Base-by-base conservation (phyloP, 2,113 vertebrate genomes). In the Archocentrus centrarchus region DNA sequence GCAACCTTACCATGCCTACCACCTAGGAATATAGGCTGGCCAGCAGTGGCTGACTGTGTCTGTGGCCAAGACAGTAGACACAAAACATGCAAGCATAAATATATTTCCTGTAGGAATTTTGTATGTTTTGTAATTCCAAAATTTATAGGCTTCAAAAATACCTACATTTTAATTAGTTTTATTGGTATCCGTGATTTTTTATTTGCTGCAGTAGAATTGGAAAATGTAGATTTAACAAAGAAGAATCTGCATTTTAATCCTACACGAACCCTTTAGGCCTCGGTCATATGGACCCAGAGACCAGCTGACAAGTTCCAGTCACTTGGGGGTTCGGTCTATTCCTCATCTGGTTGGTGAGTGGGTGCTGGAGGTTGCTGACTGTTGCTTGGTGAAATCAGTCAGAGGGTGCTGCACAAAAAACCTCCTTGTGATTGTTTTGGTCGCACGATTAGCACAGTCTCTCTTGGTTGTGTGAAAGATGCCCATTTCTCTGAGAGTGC, bases 1-100 rank as follows among this genome's bases (percentile, higher is more conserved):
- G 62, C 87, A 88, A 89, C 89, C 83, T 90, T 11, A 58, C 27
- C 73, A 64, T 73, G 75, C 66, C 66, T 32, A 66, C 60, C 87
- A 84, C 86, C 80, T 75, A 59, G 61, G 68, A 83, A 79, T 47
- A 86, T 41, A 75, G 37, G 76, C 75, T 59, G 63, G 76, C 44
- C 47, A 76, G 35, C 63, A 17, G 57, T 2, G 68, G 20, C 7
- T 66, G 73, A 27, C 50, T 58, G 6, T 13, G 44, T 57, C 59
- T 60, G 66, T n/a, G 61, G 58, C 30, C 32, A 39, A 66, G 44
- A 63, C 50, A 10, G 59, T 66, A 32, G 7, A 53, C 2, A 27
- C n/a, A 35, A 24, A 44, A 79, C 20, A 4, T 57, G 53, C 50
- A 35, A 15, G 0, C 7, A 35, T 27, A 30, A 41, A 2, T 58